Base-by-base conservation (phyloP, 1,140 invertebrate species). In the Drosophila ironensis region DNA sequence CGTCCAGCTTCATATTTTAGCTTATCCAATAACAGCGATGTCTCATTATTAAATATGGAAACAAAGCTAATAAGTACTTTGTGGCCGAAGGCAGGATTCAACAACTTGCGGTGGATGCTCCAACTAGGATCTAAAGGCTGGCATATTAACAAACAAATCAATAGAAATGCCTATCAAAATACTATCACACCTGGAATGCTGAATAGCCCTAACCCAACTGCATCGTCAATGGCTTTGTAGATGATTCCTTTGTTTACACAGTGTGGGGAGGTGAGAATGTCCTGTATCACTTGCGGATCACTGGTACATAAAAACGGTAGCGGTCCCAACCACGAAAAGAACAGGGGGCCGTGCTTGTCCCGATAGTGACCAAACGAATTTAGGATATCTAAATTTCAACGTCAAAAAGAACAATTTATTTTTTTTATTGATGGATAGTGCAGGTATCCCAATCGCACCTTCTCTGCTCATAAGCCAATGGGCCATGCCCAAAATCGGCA, bases 31-130 rank as follows among this genome's bases (percentile, higher is more conserved):
- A 89, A 30, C 3, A 42, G 33, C 17, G 45, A 27, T 0, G 70
- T 74, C 38, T 88, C 82, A 0, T 60, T 41, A 30, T 89, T 89
- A 17, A 89, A 89, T 40, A 75, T 72, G 4, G 87, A 70, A 11
- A 88, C 20, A 27, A 89, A 89, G 41, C 76, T 86, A 0, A 89
- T 42, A 9, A 89, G 40, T 7, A 86, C 72, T 27, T 89, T 89
- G 38, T 89, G 80, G 2, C 75, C 56, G 57, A 89, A 89, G 3
- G 88, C 82, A 0, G 87, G 78, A 73, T 89, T 89, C 2, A 89
- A 41, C 6, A 82, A 19, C 30, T 82, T 87, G 0, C 88, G 68
- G 47, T 89, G 87, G 4, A 67, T 9, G 28, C 60, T 86, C 88
- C 88, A 89, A 2, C 56, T 47, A 0, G 87, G 82, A 68, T 88